phyloP scores from a whole-genome alignment of 2,888 invertebrate genomes.

The Lasioglossum zephyrum region DNA sequence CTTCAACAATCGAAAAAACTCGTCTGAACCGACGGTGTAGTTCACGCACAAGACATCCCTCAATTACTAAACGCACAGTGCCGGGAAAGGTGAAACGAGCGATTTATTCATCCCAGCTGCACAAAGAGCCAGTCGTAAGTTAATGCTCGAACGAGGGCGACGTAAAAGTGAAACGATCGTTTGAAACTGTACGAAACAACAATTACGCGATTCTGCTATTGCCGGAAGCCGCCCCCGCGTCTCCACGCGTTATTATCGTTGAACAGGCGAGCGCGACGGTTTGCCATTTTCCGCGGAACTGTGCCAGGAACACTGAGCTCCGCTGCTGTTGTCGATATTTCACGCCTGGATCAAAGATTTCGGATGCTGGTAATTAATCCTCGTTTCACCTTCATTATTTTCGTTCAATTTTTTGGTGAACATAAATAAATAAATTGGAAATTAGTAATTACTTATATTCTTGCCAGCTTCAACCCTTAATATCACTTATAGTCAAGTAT shows the following conservation, averaged over 20 bases:
- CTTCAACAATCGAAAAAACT: neutral
- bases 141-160: constrained; percentile 20
- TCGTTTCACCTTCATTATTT: neutral
- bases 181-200: constrained; percentile 21
- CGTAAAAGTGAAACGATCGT: constrained; percentile 17
- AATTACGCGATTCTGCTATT: constrained; percentile 21
- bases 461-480: no score
- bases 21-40: neutral
- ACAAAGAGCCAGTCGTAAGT: constrained; percentile 22
- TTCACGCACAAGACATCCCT: neutral
- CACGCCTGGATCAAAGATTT: neutral
- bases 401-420: no score
- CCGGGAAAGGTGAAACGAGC: neutral
- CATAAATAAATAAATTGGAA: no score
- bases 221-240: neutral
- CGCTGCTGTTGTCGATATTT: neutral
- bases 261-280: neutral
- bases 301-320: neutral
- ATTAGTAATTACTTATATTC: no score
- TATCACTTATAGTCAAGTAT: no score
- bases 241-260: neutral
- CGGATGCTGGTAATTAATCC: neutral
- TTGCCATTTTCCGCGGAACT: neutral
- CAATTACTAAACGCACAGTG: constrained; percentile 20
- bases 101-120: constrained; percentile 1